These are phyloP conservation scores for Drosophila demipolita DNA, from an alignment of 2,888 invertebrate genomes.

Conservation along the genomic window DNA sequence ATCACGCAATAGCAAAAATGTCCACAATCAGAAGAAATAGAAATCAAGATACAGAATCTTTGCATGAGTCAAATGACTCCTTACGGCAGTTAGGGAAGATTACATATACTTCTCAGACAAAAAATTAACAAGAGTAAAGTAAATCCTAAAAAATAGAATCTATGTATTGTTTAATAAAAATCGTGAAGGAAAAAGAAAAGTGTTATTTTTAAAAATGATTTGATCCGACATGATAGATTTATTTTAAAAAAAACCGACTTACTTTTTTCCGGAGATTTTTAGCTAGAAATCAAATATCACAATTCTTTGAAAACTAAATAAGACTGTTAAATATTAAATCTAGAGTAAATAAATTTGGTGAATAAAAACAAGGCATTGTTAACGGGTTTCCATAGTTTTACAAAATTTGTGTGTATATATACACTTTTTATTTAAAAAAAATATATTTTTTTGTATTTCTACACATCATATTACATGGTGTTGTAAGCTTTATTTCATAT, in stretches of 20 bases:
- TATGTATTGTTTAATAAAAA: neutral
- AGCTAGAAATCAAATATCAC: neutral
- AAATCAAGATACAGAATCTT: neutral
- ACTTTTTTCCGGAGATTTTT: too few species aligned
- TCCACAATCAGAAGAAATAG: neutral
- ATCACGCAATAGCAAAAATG: neutral
- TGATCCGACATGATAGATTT: too few species aligned
- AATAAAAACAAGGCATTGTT: neutral
- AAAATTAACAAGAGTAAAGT: neutral
- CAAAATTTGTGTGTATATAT: neutral
- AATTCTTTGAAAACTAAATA: neutral
- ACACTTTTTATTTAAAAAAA: neutral
- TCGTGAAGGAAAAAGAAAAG: too few species aligned
- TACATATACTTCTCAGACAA: neutral
- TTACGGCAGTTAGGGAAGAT: too few species aligned
- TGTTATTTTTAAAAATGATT: too few species aligned
- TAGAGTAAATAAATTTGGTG: neutral
- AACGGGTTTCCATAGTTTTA: neutral
- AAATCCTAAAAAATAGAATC: neutral
- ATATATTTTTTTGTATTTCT: neutral
- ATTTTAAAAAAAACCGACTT: too few species aligned
- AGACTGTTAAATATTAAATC: neutral
- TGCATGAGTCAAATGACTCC: neutral
- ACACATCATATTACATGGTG: neutral
- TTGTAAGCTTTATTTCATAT: neutral